Conservation (phyloP, 2,113 vertebrate genomes). For the Shinisaurus crocodilurus region DNA sequence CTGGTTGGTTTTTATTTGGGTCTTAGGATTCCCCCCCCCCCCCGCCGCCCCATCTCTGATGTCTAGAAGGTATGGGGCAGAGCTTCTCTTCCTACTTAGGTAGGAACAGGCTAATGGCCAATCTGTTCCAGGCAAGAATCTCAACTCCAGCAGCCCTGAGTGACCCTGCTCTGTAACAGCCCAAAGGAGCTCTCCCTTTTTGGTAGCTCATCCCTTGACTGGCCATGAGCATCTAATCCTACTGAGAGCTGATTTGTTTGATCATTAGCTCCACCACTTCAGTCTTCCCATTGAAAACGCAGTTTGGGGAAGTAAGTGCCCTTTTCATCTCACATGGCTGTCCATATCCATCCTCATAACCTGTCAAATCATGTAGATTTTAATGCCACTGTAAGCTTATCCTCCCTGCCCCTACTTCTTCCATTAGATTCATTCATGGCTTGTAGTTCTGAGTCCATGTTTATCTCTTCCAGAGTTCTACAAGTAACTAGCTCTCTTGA, state of each 20-base stretch:
- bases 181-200: not conserved
- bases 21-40: slow-evolving; percentile 69
- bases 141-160: not conserved
- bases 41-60: slow-evolving; percentile 41
- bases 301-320: not conserved
- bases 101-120: slow-evolving; percentile 34
- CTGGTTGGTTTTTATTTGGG: slow-evolving; percentile 80
- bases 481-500: not conserved
- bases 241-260: not conserved
- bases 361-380: slow-evolving; percentile 2
- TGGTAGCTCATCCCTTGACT: not conserved
- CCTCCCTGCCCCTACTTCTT: not conserved
- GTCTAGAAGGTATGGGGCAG: not conserved
- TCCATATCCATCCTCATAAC: not conserved
- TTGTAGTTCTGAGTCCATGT: not conserved
- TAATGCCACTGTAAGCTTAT: not conserved
- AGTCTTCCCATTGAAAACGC: not conserved
- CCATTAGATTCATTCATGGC: not conserved
- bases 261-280: not conserved
- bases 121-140: not conserved
- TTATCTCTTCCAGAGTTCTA: not conserved
- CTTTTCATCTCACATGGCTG: not conserved
- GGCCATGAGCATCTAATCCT: not conserved
- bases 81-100: slow-evolving; percentile 51
- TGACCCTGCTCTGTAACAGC: not conserved